Conservation (phyloP, 1,140 invertebrate genomes). For the Drosophila albomicans region DNA sequence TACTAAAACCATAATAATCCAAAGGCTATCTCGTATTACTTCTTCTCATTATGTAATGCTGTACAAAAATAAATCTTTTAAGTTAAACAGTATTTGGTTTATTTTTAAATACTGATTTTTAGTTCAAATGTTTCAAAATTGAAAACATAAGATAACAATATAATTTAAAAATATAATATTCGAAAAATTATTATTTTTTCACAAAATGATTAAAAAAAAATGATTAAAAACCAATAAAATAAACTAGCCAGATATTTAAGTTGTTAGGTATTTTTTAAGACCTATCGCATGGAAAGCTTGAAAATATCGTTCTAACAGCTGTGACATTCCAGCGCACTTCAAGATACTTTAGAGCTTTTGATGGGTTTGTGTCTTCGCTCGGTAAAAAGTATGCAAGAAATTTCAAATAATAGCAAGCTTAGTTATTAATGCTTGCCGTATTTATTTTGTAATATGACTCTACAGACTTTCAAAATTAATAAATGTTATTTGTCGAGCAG, state of each 20-base stretch:
- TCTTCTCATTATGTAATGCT: too few relatives aligned
- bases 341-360: neutral
- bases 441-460: neutral
- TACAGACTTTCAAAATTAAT: neutral
- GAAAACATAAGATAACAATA: too few relatives aligned
- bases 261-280: constrained; percentile 40
- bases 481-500: neutral
- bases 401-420: constrained; percentile 30
- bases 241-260: neutral
- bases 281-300: constrained; percentile 9
- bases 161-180: too few relatives aligned
- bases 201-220: neutral
- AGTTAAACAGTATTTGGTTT: too few relatives aligned
- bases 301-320: constrained; percentile 27
- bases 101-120: too few relatives aligned
- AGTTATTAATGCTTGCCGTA: neutral
- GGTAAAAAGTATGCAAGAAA: neutral
- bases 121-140: too few relatives aligned
- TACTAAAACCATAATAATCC: constrained; percentile 3
- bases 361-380: constrained; percentile 25
- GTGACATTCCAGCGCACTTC: neutral
- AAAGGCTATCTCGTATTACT: neutral
- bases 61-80: too few relatives aligned
- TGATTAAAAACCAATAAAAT: neutral
- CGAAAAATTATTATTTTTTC: neutral